Evolutionary conservation across 2,113 vertebrate species (phyloP).

Genomic region (Aptenodytes patagonicus): DNA sequence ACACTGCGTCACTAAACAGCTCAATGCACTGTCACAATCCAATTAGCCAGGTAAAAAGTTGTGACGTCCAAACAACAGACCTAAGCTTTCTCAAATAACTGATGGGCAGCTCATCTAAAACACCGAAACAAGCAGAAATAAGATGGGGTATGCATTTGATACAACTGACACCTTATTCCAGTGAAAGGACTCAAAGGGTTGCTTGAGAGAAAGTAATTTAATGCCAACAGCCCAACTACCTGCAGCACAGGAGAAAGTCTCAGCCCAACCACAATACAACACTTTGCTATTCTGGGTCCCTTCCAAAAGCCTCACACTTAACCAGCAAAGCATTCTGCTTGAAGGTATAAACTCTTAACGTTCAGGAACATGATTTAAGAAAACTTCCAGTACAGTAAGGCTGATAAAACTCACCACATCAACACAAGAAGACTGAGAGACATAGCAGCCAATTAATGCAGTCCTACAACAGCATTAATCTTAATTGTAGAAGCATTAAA

Average conservation of each 20-base stretch:
- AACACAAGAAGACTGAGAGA: not conserved
- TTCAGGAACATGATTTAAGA: not conserved
- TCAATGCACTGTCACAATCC: not conserved
- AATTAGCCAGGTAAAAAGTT: not conserved
- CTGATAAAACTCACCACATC: not conserved
- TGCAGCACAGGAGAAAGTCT: not conserved
- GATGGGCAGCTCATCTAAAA: not conserved
- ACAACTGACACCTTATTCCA: not conserved
- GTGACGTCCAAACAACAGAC: not conserved
- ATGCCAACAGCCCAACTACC: not conserved
- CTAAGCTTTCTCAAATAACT: not conserved
- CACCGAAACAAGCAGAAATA: not conserved
- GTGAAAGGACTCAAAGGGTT: not conserved
- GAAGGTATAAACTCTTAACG: not conserved
- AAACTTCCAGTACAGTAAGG: not conserved
- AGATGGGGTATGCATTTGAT: not conserved
- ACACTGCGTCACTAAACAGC: fast-evolving
- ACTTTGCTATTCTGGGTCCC: not conserved
- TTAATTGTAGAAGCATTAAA: not conserved
- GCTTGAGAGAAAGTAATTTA: not conserved
- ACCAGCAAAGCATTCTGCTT: not conserved
- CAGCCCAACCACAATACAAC: not conserved
- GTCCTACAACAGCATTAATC: not conserved
- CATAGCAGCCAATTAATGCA: not conserved
- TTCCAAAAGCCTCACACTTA: not conserved